Conservation (phyloP, 2,797 vertebrate genomes). For the Cryptoblepharus egeriae region DNA sequence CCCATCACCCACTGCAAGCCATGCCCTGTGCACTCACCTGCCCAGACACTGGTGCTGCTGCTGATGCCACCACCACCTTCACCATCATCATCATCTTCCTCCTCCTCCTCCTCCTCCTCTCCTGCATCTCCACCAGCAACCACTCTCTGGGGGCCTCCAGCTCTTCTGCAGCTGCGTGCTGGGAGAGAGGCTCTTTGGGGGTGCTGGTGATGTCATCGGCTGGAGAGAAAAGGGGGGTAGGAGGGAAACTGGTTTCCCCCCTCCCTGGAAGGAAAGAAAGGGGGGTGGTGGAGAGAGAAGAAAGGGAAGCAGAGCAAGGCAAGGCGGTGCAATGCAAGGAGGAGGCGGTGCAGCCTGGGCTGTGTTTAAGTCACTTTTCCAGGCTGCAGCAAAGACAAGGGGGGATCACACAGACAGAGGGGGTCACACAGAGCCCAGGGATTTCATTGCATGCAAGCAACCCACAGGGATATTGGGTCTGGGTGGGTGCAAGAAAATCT, state of each 20-base stretch:
- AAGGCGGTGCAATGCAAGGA: not conserved
- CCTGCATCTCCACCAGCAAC: constrained; percentile 32
- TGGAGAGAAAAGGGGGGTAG: not conserved
- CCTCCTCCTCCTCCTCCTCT: not conserved
- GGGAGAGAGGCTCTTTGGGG: constrained; percentile 43
- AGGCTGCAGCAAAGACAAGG: not conserved
- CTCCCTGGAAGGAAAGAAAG: constrained; percentile 18
- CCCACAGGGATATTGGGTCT: no score
- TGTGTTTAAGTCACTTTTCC: not conserved
- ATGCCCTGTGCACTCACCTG: constrained; percentile 17
- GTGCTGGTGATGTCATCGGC: constrained; percentile 46
- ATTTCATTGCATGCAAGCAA: no score
- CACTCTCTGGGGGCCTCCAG: constrained; percentile 27
- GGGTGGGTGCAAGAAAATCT: no score
- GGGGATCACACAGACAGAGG: no score
- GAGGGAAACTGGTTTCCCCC: constrained; percentile 30
- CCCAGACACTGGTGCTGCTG: not conserved
- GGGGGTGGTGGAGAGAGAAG: not conserved
- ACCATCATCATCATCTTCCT: not conserved
- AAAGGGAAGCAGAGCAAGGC: not conserved
- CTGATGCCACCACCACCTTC: not conserved
- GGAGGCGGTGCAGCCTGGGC: not conserved
- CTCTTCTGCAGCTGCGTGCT: constrained; percentile 18
- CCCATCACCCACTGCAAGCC: no score
- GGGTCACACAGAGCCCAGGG: no score